Evolutionary conservation across 2,113 vertebrate species (phyloP).

Genomic region (Pachycephala philippinensis): DNA sequence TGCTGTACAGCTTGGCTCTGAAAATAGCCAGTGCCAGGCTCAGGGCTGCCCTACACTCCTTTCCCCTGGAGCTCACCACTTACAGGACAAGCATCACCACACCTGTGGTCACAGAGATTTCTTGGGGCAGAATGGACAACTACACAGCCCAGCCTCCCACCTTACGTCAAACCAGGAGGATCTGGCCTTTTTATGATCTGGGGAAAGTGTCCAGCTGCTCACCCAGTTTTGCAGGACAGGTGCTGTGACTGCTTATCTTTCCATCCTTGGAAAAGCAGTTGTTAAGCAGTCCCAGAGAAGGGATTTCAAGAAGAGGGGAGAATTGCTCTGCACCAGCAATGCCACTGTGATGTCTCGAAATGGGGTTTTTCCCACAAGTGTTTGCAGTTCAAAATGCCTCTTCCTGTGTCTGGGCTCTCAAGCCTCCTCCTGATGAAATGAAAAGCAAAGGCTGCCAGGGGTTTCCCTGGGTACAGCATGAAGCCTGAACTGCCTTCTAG

Average conservation of each 20-base stretch:
- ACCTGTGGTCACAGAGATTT: background rate
- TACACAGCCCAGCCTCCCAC: background rate
- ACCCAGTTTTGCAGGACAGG: background rate
- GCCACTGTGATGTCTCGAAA: accelerated
- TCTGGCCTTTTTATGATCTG: background rate
- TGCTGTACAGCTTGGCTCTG: background rate
- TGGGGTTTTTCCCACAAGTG: background rate
- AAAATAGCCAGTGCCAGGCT: background rate
- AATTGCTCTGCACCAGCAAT: background rate
- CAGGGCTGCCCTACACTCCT: background rate
- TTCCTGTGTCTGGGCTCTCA: background rate
- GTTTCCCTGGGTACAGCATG: background rate
- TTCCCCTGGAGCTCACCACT: background rate
- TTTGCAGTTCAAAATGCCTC: background rate
- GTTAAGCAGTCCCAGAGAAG: background rate
- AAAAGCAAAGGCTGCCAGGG: background rate
- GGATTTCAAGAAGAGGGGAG: background rate
- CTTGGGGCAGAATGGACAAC: background rate
- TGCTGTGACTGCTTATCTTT: background rate
- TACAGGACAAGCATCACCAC: background rate
- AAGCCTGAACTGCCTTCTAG: background rate
- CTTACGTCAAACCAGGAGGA: background rate
- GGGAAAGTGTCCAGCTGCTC: background rate
- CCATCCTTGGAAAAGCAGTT: background rate
- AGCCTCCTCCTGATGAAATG: background rate